Evolutionary conservation across 1,140 invertebrate genomes (phyloP), one percentile per base, ranked within the genome.

Genomic region (Euura lappo): DNA sequence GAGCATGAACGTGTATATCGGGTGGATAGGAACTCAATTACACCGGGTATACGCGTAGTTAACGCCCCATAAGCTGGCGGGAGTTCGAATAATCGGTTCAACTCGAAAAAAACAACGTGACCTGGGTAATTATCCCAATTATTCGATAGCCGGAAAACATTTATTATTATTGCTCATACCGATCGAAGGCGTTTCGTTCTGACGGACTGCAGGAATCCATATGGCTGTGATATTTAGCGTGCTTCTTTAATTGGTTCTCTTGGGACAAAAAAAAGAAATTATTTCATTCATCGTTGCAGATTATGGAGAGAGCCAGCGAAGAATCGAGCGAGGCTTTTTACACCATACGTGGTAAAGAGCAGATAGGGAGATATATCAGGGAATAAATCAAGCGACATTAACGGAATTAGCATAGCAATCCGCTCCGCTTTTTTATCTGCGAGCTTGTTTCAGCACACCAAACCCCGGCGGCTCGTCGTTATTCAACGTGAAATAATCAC

Each of bases 361-460:
- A 60, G 51, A 60, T 60, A 60, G 51, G 13, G 51, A n/a, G 4
- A 60, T 65, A 73, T 71, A 66, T 68, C 43, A n/a, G 5, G 4
- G 64, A 60, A 45, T 84, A 85, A 85, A 67, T 85, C 80, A 83
- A 81, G 77, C 70, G 75, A 81, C 79, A 83, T 84, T 82, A 85
- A 81, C 70, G 68, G 76, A 84, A 84, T 85, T 85, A 84, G 79
- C 82, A 83, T 84, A 82, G 78, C 79, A 77, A 82, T 81, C 78
- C 79, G 67, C 66, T 68, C 7, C 28, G 66, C 66, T 11, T 70
- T 65, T n/a, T 6, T 28, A 67, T 74, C 69, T 51, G 60, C 45
- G 66, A 74, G 8, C n/a, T 28, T 42, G 70, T 67, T 64, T 68
- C 47, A 74, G 71, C 28, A 28, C 28, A 28, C 75, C 46, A 46